Percentiles rank a stretch among this genome's conserved stretches.
These are phyloP conservation scores for Chaetodon trifasciatus DNA, from an alignment of 2,797 vertebrate genomes.

Conservation along the genomic window DNA sequence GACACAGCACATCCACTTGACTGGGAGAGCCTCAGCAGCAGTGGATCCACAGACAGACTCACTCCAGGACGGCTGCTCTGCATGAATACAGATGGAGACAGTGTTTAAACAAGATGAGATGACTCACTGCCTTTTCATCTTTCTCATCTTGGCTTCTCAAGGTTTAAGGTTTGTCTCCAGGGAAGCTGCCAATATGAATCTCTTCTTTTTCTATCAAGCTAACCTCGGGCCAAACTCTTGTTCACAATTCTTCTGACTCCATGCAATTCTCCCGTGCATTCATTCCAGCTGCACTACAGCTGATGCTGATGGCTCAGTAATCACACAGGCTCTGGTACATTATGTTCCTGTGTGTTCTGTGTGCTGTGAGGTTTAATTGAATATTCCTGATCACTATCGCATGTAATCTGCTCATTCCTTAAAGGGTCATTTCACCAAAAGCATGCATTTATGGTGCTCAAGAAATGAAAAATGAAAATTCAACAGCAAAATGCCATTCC, in stretches of 20 bases:
- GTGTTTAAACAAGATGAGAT: slow-evolving; percentile 45
- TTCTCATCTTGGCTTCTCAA: slow-evolving; percentile 51
- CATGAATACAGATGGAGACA: slow-evolving; percentile 47
- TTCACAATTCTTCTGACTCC: slow-evolving; percentile 29
- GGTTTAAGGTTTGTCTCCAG: slow-evolving; percentile 52
- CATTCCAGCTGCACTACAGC: slow-evolving; percentile 45
- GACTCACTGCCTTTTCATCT: slow-evolving; percentile 61
- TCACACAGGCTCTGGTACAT: slow-evolving; percentile 27
- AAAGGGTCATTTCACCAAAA: neutral
- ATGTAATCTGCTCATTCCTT: slow-evolving; percentile 6
- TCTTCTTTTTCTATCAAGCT: slow-evolving; percentile 15
- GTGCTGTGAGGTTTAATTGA: slow-evolving; percentile 14
- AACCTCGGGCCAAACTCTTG: slow-evolving; percentile 37
- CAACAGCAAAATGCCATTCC: no score
- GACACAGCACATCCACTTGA: slow-evolving; percentile 45
- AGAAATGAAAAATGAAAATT: no score
- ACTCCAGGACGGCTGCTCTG: slow-evolving; percentile 25
- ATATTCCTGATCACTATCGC: neutral
- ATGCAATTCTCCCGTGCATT: slow-evolving; percentile 27
- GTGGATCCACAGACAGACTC: slow-evolving; percentile 31
- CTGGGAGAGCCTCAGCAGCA: slow-evolving; percentile 37
- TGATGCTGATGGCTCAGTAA: slow-evolving; percentile 35
- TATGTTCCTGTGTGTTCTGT: slow-evolving; percentile 25
- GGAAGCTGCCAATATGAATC: slow-evolving; percentile 40
- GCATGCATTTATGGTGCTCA: no score